Evolutionary conservation across 1,140 invertebrate genomes (phyloP), one percentile per base, ranked within the genome.

Genomic region (Drosophila suzukii): DNA sequence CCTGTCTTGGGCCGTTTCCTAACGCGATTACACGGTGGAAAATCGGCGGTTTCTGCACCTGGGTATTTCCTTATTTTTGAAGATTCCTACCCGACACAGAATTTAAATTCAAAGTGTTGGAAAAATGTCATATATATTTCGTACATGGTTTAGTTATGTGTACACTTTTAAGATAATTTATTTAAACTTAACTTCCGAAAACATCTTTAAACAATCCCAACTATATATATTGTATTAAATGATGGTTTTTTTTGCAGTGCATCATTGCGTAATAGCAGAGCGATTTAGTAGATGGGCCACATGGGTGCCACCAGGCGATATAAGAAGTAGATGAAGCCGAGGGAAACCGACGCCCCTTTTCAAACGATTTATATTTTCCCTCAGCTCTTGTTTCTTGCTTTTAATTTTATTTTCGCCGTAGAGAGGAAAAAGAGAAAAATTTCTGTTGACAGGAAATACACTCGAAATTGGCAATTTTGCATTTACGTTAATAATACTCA

Each of bases 381-480:
- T 43, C 41, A 24, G 38, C 20, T 32, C n/a, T 15, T 3, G 10
- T 46, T 13, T 49, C 39, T 30, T 24, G 13, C 73, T 47, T 61
- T 63, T 75, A 66, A 77, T 77, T 77, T 77, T 77, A 77, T 77
- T 77, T 77, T 49, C 34, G 24, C 43, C 24, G n/a, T 11, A 56
- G 50, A 12, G 57, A 36, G 24, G 34, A 72, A 65, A 62, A 66
- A 58, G 74, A 75, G 72, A 76, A 63, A 88, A 78, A 91, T 90
- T 91, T 88, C 81, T 92, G 91, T 92, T 92, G 91, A 92, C 91
- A 90, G 91, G 91, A 92, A 92, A 92, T 92, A 92, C 89, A 92
- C 91, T 90, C 85, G 89, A 92, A 92, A 92, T 92, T 92, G 91
- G 91, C 91, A 92, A 92, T 92, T 92, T 92, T 91, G 88, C 88